These are phyloP conservation scores for Sisyra nigra DNA, from an alignment of 2,888 invertebrate species.

Conservation along the genomic window DNA sequence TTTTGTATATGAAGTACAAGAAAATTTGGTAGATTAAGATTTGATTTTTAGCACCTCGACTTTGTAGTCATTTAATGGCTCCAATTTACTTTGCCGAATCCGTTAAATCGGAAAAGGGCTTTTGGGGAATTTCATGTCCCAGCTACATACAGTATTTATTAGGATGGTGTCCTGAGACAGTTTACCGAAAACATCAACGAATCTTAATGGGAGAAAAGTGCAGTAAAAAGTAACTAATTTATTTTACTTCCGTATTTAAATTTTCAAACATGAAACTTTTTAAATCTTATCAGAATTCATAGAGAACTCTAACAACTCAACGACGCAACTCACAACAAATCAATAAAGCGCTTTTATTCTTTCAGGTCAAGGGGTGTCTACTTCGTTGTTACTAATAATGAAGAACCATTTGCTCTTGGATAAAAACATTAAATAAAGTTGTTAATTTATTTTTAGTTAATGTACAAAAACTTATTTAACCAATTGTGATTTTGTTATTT, in stretches of 20 bases:
- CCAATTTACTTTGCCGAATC: constrained; percentile 46
- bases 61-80: constrained; percentile 44
- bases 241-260: constrained; percentile 8
- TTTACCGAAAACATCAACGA: constrained; percentile 10
- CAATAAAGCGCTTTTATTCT: constrained; percentile 14
- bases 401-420: constrained; percentile 19
- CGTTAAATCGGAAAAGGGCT: constrained; percentile 34
- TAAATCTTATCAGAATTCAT: too few species aligned
- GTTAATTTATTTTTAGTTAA: neutral
- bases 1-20: neutral
- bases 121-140: constrained; percentile 43
- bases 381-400: constrained; percentile 19
- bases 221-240: constrained; percentile 15
- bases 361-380: constrained; percentile 21
- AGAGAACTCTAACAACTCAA: neutral
- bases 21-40: neutral
- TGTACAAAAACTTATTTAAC: neutral
- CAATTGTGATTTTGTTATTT: neutral
- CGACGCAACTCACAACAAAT: neutral
- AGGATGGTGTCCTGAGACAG: constrained; percentile 31
- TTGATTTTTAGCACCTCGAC: constrained; percentile 30
- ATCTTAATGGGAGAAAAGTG: constrained; percentile 23
- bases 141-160: constrained; percentile 35
- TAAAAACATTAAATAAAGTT: constrained; percentile 6
- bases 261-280: too few species aligned